Evolutionary conservation across 2,888 invertebrate species (phyloP), one percentile per base, ranked within the genome.

Genomic region (Tenthredo scrophulariae): DNA sequence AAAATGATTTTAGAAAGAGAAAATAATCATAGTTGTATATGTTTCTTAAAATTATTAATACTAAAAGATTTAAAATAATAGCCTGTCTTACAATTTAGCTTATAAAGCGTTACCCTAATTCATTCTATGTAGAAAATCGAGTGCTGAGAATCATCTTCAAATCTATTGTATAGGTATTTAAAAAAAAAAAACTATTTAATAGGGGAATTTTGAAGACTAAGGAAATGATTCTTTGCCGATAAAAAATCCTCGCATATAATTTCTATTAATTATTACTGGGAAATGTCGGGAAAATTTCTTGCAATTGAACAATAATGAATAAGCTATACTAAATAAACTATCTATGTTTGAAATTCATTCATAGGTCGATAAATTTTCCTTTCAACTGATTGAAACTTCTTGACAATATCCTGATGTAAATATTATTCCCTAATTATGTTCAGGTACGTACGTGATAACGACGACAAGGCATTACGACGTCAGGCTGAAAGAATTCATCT

Each of bases 401-500:
- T 58, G 80, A 62, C 37, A 80, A 62, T 80, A 62, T 80, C 80
- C 37, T 80, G 26, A 62, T 80, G 37, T 80, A 58, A 80, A 79
- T 79, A 37, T 62, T 37, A 74, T 67, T 67, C 67, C 65, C 40
- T 80, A 83, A 83, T 83, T 83, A 75, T 79, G 79, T 75, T 65
- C 85, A 92, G 92, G 85, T 97, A 96, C 93, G 95, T 97, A 88
- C 95, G 97, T 85, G 96, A 96, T 92, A 96, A 97, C 90, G 97
- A 97, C 91, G 96, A 97, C 91, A 96, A 96, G 92, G 96, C 96
- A 84, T 94, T 97, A 88, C 95, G 96, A 88, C 95, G 95, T 87
- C 95, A 96, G 91, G 97, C 97, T 77, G 96, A 97, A 92, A 94
- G 96, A 89, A 95, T 96, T 87, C 93, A 93, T 86, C 87, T 93